Evolutionary conservation across 2,888 invertebrate species (phyloP), one percentile per base, ranked within the genome.

Genomic region (Ichneumoninae sp.): DNA sequence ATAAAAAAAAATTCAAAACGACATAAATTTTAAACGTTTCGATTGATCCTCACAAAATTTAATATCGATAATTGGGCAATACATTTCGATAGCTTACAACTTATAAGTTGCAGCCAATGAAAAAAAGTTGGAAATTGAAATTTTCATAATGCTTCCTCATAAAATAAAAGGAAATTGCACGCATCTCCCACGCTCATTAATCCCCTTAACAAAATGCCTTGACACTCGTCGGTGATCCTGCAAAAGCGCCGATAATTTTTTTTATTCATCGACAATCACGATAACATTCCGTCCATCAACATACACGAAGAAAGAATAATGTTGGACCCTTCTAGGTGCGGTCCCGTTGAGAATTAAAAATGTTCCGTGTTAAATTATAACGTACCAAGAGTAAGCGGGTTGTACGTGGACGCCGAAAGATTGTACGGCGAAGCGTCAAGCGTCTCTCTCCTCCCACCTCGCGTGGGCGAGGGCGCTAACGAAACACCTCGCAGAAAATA

Each of bases 401-500:
- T 47, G 44, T 47, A 47, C 60, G 72, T 62, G 60, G 44, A n/a
- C n/a, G 72, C 40, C 72, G 60, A 19, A 40, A 26, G 40, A 66
- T 30, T n/a, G 19, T 22, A 66, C 19, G 40, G 16, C 30, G 10
- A 54, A 36, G 54, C 52, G 70, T 33, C 70, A 33, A 52, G 33
- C 36, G 13, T 54, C 30, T 70, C 30, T 52, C 52, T 10, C 26
- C 5, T 44, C 52, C 4, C 3, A 16, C 16, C 44, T 47, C 16
- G 44, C 10, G 0, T 10, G 10, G 3, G 40, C 52, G 40, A 40
- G 10, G 66, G 60, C 62, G 77, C 62, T 62, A 75, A 83, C 62
- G 40, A 65, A 81, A 84, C 54, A 76, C 74, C 81, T 57, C 54
- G 26, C 78, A 77, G 80, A 86, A 62, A 57, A 26, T 57, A 88